These are phyloP conservation scores for Drosophila pallidifrons DNA, from an alignment of 1,140 invertebrate genomes.

Conservation along the genomic window DNA sequence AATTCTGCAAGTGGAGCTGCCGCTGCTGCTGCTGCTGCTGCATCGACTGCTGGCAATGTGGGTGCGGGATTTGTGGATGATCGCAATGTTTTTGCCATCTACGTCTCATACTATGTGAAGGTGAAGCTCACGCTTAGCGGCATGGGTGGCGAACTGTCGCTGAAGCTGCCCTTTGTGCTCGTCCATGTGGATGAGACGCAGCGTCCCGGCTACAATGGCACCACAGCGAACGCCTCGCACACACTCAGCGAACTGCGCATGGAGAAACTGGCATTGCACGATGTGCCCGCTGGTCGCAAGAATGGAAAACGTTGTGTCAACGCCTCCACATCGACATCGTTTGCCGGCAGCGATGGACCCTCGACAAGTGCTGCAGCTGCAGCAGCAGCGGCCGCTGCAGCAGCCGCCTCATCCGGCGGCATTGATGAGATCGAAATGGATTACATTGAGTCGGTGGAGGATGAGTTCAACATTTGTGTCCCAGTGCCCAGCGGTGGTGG, in stretches of 20 bases:
- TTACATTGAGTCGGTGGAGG: conserved; percentile 65
- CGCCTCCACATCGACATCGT: background rate
- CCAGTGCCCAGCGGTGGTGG: conserved; percentile 40
- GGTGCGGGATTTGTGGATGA: conserved; percentile 86
- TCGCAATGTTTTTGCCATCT: conserved; percentile 94
- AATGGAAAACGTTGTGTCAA: conserved; percentile 28
- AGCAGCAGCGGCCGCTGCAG: conserved; percentile 27
- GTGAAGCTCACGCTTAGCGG: conserved; percentile 91
- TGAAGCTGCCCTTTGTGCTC: conserved; percentile 92
- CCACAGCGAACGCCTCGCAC: conserved; percentile 18
- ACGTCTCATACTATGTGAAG: conserved; percentile 96
- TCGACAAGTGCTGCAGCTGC: conserved; percentile 68
- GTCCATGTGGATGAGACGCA: conserved; percentile 74
- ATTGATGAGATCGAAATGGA: conserved; percentile 42
- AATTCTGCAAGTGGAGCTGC: background rate
- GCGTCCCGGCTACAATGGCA: conserved; percentile 35
- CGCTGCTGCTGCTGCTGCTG: background rate
- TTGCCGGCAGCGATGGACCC: conserved; percentile 45
- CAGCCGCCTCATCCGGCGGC: background rate
- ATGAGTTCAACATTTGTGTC: conserved; percentile 66
- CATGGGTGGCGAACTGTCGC: conserved; percentile 91
- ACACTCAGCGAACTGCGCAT: conserved; percentile 56
- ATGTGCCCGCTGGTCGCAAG: conserved; percentile 61
- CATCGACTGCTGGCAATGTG: background rate
- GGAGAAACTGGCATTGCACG: conserved; percentile 66